Base-by-base conservation (phyloP, 1,140 invertebrate species). In the Micrasema longulum region DNA sequence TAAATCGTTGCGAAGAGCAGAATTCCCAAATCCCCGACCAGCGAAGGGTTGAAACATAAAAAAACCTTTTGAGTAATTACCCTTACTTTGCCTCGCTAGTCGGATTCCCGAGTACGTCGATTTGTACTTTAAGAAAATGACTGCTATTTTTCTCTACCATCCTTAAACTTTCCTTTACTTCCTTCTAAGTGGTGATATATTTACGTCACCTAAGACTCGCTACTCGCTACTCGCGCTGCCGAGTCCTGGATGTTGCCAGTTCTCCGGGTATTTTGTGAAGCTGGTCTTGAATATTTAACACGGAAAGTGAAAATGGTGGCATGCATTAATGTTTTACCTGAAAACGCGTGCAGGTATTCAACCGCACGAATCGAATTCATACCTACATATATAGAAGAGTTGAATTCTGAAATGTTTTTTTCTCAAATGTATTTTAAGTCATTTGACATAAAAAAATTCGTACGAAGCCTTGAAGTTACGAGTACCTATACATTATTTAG, bases 51-150 rank as follows among this genome's bases (percentile, higher is more conserved):
- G 31, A 7, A 20, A 52, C 48, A 45, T 63, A 43, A 45, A 63
- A 62, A 63, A 63, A 45, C 57, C 57, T 63, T 63, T 43, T 63
- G 36, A 63, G 57, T 63, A 63, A 63, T 63, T 63, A 63, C 57
- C 45, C 38, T 35, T 57, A 45, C 57, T 63, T 45, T 45, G 22
- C 18, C 20, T 38, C 12, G 20, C 23, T 36, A 41, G 38, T 18
- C 35, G 38, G 35, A 62, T 22, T 41, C 18, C 38, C n/a, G 36
- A 14, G 57, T 63, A 63, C 38, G 57, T 63, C 57, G 57, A 63
- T 63, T 63, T 63, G 57, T 63, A 63, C 57, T 63, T 23, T 63
- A 43, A 10, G 57, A 63, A 63, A 63, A 63, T 63, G 11, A 45
- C 57, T 43, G 57, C 57, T 0, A 63, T 63, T 63, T 63, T 63